These are phyloP conservation scores for Neodiprion pinetum DNA, from an alignment of 1,140 invertebrate genomes.

Conservation along the genomic window DNA sequence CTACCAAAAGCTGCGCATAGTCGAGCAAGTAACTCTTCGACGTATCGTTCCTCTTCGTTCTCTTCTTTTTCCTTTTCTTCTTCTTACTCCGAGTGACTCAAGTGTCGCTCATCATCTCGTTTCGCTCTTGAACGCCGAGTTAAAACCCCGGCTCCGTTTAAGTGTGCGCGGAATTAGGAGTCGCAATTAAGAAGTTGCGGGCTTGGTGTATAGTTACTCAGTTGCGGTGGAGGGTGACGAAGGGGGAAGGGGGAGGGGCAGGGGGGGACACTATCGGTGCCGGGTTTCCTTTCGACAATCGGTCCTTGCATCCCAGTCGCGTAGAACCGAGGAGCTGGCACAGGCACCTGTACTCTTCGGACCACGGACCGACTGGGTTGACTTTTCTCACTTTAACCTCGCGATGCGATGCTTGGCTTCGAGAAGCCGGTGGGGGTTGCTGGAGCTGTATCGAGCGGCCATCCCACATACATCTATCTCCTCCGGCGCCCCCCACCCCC, in stretches of 20 bases:
- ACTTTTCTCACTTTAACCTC: constrained; percentile 64
- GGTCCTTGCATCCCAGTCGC: background rate
- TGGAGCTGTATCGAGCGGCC: constrained; percentile 64
- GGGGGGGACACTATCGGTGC: background rate
- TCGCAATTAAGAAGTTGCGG: too few species aligned
- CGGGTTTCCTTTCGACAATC: background rate
- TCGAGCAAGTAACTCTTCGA: too few species aligned
- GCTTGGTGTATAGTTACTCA: too few species aligned
- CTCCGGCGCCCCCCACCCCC: constrained; percentile 54
- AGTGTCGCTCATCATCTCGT: background rate
- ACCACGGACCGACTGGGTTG: constrained; percentile 50
- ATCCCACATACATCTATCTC: constrained; percentile 64
- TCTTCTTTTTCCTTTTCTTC: too few species aligned
- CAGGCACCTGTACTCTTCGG: background rate
- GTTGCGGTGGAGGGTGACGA: too few species aligned
- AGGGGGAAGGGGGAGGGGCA: constrained; percentile 44
- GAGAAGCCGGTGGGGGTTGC: constrained; percentile 54
- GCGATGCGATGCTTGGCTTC: constrained; percentile 62
- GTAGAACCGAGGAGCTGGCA: background rate
- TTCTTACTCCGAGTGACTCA: background rate
- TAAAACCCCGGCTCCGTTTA: too few species aligned
- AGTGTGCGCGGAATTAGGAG: too few species aligned
- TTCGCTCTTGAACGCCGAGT: too few species aligned
- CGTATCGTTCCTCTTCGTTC: too few species aligned
- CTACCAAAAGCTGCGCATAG: too few species aligned